Conservation (phyloP, 2,888 invertebrate genomes). For the Scrobipalpa atriplicella region DNA sequence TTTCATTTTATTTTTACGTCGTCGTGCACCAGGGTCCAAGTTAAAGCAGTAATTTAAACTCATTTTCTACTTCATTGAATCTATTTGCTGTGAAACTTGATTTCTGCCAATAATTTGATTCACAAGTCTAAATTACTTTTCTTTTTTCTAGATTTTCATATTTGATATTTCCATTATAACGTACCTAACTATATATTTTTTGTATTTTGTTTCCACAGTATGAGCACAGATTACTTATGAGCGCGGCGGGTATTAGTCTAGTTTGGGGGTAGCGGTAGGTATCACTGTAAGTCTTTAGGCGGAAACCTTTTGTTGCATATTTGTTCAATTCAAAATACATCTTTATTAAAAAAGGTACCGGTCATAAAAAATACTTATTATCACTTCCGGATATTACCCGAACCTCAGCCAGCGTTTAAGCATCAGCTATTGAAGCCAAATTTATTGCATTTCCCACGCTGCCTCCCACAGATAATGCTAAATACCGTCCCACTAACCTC, state of each 20-base stretch:
- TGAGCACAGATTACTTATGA: too few species aligned
- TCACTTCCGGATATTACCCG: background rate
- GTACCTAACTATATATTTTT: background rate
- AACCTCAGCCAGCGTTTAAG: background rate
- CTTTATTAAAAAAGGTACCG: too few species aligned
- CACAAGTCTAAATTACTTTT: background rate
- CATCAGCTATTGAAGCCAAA: conserved; percentile 2
- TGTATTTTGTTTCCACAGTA: background rate
- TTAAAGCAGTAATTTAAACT: too few species aligned
- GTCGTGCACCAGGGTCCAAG: background rate
- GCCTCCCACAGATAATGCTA: conserved; percentile 8
- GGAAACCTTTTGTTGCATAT: too few species aligned
- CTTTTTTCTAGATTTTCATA: background rate
- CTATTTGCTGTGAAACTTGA: conserved; percentile 3
- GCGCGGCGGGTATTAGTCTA: too few species aligned
- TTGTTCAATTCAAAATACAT: too few species aligned
- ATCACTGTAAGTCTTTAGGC: too few species aligned
- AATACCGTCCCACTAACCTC: conserved; percentile 2
- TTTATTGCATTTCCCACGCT: background rate
- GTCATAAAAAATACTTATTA: too few species aligned
- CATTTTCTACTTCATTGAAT: background rate
- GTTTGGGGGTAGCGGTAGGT: too few species aligned
- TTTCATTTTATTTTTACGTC: background rate
- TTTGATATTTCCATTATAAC: too few species aligned
- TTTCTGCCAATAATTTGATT: background rate